These are phyloP conservation scores for Stomatorhinus ivindoensis DNA, from an alignment of 2,113 vertebrate genomes.

Conservation along the genomic window DNA sequence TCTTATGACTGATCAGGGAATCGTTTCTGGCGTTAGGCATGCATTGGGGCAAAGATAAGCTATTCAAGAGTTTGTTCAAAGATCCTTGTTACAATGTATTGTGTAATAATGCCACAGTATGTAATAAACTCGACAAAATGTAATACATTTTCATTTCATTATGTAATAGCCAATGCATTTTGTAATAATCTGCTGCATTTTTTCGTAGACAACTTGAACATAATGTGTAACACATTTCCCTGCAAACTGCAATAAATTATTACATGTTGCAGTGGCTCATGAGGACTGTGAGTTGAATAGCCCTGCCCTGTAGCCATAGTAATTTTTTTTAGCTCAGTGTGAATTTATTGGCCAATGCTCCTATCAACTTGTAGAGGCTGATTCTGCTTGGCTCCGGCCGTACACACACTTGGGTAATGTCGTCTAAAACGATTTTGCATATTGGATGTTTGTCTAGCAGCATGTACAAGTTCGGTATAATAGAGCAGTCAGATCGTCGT, in stretches of 20 bases:
- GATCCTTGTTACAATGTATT: background rate
- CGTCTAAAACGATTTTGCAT: background rate
- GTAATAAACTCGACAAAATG: background rate
- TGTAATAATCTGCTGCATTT: background rate
- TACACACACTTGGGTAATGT: background rate
- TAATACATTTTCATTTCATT: background rate
- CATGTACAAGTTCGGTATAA: background rate
- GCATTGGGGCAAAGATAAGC: background rate
- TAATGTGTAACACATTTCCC: background rate
- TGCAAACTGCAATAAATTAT: background rate
- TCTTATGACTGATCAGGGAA: background rate
- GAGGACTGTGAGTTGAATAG: too few relatives aligned
- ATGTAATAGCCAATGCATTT: background rate
- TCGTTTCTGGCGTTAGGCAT: background rate
- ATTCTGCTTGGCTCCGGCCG: background rate
- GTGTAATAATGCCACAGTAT: background rate
- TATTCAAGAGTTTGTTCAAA: background rate
- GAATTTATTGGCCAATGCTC: background rate
- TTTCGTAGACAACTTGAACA: background rate
- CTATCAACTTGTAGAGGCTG: background rate
- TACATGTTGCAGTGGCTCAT: background rate
- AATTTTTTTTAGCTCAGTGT: background rate
- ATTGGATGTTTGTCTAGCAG: background rate
- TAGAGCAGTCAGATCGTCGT: background rate
- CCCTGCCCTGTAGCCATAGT: background rate